Conservation (phyloP, 2,113 vertebrate species). For the Riparia riparia region DNA sequence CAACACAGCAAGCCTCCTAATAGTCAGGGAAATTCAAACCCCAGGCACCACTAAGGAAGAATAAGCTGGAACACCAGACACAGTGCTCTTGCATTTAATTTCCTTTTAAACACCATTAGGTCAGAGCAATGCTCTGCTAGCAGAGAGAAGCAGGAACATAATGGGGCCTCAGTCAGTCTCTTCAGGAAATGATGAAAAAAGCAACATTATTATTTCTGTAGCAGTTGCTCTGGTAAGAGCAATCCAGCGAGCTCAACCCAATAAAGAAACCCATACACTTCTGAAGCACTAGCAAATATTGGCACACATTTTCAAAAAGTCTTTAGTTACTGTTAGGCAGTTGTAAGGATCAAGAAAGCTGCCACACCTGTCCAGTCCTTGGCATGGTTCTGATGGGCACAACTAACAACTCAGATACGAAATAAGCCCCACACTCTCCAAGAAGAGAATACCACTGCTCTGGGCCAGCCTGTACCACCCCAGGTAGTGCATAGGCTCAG, state of each 20-base stretch:
- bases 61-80: background rate
- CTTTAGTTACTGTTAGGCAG: background rate
- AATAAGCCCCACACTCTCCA: background rate
- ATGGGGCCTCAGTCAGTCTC: background rate
- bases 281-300: background rate
- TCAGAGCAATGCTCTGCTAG: background rate
- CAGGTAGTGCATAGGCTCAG: background rate
- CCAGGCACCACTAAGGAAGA: background rate
- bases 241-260: background rate
- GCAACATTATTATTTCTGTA: background rate
- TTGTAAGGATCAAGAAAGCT: background rate
- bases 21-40: conserved; percentile 52
- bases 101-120: background rate
- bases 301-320: background rate
- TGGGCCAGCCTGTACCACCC: background rate
- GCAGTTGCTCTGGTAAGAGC: background rate
- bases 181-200: background rate
- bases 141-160: background rate
- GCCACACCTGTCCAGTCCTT: background rate
- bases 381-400: background rate
- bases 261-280: background rate
- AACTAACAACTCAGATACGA: background rate
- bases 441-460: background rate
- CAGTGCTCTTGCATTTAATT: background rate
- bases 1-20: conserved; percentile 25